Base-by-base conservation (phyloP, 2,113 vertebrate species). In the Sula dactylatra region DNA sequence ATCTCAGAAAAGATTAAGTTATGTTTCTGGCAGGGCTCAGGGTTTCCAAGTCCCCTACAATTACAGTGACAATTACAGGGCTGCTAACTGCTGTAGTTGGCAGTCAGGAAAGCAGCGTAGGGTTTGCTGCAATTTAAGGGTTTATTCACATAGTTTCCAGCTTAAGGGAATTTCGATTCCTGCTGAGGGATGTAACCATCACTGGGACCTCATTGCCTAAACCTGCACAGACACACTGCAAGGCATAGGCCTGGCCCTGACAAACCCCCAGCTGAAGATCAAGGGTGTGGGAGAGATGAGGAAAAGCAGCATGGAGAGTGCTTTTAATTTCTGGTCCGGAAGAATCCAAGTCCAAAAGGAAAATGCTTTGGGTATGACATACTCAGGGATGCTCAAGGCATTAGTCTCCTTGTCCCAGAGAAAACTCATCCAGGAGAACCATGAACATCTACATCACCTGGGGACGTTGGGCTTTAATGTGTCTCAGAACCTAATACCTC, bases 1-100 rank as follows among this genome's bases (percentile, higher is more conserved):
- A 79, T 67, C 89, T 94, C 89, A 94, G 82, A 24, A 71, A 81
- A 90, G 92, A 92, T 94, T 84, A 94, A 50, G 59, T 83, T 84
- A 50, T 64, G 64, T 42, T 92, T 36, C 86, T 96, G 90, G 72
- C 88, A 91, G 82, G 88, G 80, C 94, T 95, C 55, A 55, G 69
- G 59, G 76, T 86, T 94, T 93, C 56, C 72, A 34, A 83, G 92
- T 81, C 77, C 86, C 69, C 80, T 88, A 34, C 80, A 97, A 95
- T 95, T 77, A 66, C n/a, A 14, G 52, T 45, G 65, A 94, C 96
- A 79, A 94, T 90, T 74, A 83, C 72, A 84, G 92, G 71, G 88
- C 88, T 87, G 90, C 54, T 59, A 56, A 29, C 22, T 44, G 71
- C 73, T 78, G 86, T 45, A 67, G n/a, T 9, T 0, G 0, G 50